Evolutionary conservation across 2,797 vertebrate genomes (phyloP).

Genomic region (Babyrousa celebensis): DNA sequence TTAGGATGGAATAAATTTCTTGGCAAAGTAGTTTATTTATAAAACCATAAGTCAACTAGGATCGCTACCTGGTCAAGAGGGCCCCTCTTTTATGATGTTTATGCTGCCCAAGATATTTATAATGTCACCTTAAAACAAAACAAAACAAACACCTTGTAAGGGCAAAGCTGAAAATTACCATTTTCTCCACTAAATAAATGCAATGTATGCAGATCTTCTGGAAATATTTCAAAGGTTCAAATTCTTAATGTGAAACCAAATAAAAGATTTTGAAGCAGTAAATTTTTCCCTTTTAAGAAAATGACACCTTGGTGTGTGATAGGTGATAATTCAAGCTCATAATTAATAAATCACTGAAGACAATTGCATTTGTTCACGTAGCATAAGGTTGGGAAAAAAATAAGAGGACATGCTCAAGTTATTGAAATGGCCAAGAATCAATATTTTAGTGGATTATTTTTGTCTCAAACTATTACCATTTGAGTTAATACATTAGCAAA

Average conservation of each 20-base stretch:
- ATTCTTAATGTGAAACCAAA: slow-evolving; percentile 68
- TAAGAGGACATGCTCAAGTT: slow-evolving; percentile 34
- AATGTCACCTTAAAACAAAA: slow-evolving; percentile 67
- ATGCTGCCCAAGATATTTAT: slow-evolving; percentile 56
- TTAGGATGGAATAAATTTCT: slow-evolving; percentile 56
- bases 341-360: slow-evolving; percentile 54
- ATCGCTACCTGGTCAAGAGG: slow-evolving; percentile 34
- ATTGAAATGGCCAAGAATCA: slow-evolving; percentile 63
- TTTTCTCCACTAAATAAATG: slow-evolving; percentile 80
- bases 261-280: slow-evolving; percentile 41
- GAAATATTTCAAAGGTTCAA: slow-evolving; percentile 40
- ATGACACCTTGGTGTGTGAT: not conserved
- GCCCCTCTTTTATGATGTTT: slow-evolving; percentile 18
- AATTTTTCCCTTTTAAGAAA: slow-evolving; percentile 69
- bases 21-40: slow-evolving; percentile 73
- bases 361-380: slow-evolving; percentile 30
- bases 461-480: slow-evolving; percentile 34
- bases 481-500: not conserved
- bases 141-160: not conserved
- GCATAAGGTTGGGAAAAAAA: slow-evolving; percentile 21
- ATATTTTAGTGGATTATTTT: slow-evolving; percentile 67
- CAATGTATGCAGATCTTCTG: slow-evolving; percentile 28
- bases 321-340: slow-evolving; percentile 10
- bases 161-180: slow-evolving; percentile 79
- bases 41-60: slow-evolving; percentile 69